Conservation (phyloP, 1,140 invertebrate genomes). For the Hirudo medicinalis region DNA sequence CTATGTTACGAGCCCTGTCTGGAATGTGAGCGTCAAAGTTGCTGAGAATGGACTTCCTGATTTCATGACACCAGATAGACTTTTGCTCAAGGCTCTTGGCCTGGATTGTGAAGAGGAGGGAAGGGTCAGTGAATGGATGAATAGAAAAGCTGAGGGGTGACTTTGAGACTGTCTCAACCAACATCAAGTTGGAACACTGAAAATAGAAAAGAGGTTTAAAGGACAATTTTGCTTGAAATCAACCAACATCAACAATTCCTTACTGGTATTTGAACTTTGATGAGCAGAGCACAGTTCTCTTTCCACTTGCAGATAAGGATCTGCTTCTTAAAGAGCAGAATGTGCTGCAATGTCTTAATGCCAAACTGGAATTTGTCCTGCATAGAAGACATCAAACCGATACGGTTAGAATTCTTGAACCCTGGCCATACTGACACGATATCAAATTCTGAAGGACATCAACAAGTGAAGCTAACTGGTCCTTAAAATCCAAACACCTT, state of each 20-base stretch:
- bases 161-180: not conserved
- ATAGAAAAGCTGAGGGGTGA: conserved; percentile 1
- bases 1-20: not conserved
- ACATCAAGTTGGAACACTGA: conserved; percentile 5
- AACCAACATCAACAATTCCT: too few relatives aligned
- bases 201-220: too few relatives aligned
- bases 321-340: too few relatives aligned
- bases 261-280: too few relatives aligned
- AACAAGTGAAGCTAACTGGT: not conserved
- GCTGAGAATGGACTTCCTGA: conserved; percentile 5
- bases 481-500: too few relatives aligned
- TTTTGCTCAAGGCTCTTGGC: conserved; percentile 1
- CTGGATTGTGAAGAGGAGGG: not conserved
- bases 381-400: too few relatives aligned
- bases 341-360: too few relatives aligned
- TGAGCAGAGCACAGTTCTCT: too few relatives aligned
- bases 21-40: conserved; percentile 1
- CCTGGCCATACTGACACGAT: not conserved
- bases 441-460: not conserved
- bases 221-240: too few relatives aligned
- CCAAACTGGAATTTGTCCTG: too few relatives aligned
- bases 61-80: not conserved
- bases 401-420: too few relatives aligned
- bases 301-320: too few relatives aligned
- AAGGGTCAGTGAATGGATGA: not conserved